Conservation (phyloP, 23 tunicate species). For the Trididemnum nubilum region DNA sequence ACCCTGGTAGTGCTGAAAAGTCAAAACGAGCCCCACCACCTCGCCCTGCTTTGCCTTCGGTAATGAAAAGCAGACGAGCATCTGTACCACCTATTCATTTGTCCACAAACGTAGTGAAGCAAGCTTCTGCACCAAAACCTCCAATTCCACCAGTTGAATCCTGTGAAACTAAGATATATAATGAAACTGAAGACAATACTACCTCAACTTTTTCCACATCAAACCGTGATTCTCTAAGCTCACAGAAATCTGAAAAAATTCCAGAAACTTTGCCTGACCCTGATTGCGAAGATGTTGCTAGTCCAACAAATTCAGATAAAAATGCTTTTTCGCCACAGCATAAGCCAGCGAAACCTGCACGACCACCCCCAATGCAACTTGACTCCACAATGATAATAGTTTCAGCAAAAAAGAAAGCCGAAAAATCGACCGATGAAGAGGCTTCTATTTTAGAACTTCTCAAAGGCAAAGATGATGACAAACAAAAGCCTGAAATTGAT, state of each 20-base stretch:
- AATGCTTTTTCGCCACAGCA: no score
- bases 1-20: background rate
- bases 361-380: slow-evolving; percentile 25
- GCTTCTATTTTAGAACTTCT: slow-evolving; percentile 21
- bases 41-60: slow-evolving; percentile 46
- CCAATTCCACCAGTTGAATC: background rate
- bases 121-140: background rate
- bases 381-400: background rate
- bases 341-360: slow-evolving; percentile 37
- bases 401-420: background rate
- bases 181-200: no score
- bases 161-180: no score
- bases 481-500: slow-evolving; percentile 28
- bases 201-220: background rate
- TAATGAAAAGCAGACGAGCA: slow-evolving; percentile 30
- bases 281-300: background rate
- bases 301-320: no score
- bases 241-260: background rate
- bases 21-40: slow-evolving; percentile 53
- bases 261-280: background rate
- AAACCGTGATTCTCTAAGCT: background rate
- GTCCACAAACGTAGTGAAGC: background rate
- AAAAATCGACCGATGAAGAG: background rate
- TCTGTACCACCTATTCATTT: background rate
- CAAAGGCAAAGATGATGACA: background rate